Conservation (phyloP, 1,140 invertebrate species). For the Drosophila tristis region DNA sequence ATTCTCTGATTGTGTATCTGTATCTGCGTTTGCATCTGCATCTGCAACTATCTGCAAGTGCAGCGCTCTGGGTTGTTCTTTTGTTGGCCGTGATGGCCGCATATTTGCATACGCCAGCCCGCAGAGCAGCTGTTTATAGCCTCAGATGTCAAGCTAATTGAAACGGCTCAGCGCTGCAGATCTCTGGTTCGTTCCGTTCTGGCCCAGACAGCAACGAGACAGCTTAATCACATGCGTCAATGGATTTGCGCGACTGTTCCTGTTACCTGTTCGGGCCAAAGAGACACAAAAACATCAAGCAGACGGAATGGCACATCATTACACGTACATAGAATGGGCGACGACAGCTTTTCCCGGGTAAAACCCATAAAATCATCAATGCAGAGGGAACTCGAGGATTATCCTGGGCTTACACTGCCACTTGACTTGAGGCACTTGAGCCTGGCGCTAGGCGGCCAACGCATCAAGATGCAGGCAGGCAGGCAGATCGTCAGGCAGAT, state of each 20-base stretch:
- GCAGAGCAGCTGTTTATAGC: slow-evolving; percentile 51
- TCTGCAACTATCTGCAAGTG: slow-evolving; percentile 22
- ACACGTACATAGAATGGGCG: slow-evolving; percentile 12
- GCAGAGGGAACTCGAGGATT: slow-evolving; percentile 24
- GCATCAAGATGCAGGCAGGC: slow-evolving; percentile 12
- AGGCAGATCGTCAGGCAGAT: slow-evolving; percentile 20
- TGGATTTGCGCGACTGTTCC: slow-evolving; percentile 57
- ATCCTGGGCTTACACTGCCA: slow-evolving; percentile 24
- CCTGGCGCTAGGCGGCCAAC: slow-evolving; percentile 27
- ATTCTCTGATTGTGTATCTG: slow-evolving; percentile 36
- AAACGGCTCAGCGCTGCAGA: slow-evolving; percentile 17
- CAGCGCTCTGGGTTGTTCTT: slow-evolving; percentile 20
- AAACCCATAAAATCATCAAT: slow-evolving; percentile 81
- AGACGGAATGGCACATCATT: slow-evolving; percentile 77
- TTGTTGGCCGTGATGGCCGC: slow-evolving; percentile 27
- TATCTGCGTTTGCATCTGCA: slow-evolving; percentile 15
- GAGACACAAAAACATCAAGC: slow-evolving; percentile 1
- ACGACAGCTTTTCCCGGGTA: slow-evolving; percentile 64
- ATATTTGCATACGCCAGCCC: slow-evolving; percentile 50
- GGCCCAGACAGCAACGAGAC: slow-evolving; percentile 69
- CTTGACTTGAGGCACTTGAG: slow-evolving; percentile 53
- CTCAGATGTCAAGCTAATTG: slow-evolving; percentile 45
- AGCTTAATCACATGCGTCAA: slow-evolving; percentile 75
- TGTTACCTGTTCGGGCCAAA: slow-evolving; percentile 30
- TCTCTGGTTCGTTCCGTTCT: slow-evolving; percentile 10